Percentiles rank a stretch among this genome's conserved stretches.
These are phyloP conservation scores for Ciconia nigra DNA, from an alignment of 2,797 vertebrate species.

Conservation along the genomic window DNA sequence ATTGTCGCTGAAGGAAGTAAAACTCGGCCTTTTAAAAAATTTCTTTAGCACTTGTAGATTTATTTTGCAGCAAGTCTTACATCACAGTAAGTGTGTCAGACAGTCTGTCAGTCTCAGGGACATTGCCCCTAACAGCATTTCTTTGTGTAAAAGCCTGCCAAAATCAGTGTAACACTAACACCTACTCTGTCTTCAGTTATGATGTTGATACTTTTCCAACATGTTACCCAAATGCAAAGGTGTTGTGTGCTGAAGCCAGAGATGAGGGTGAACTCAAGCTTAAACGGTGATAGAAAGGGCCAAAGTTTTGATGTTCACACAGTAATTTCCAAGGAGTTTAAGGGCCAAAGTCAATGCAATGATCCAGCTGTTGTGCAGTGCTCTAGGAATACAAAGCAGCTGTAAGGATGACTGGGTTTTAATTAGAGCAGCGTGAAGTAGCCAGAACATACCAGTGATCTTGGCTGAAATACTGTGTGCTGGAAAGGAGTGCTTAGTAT, in stretches of 20 bases:
- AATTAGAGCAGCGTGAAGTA: neutral
- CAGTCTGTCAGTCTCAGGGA: neutral
- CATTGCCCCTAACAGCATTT: neutral
- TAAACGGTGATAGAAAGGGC: neutral
- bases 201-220: neutral
- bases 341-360: neutral
- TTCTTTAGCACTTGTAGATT: neutral
- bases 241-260: neutral
- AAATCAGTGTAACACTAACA: neutral
- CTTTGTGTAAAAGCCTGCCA: neutral
- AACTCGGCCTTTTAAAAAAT: neutral
- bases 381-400: conserved; percentile 31
- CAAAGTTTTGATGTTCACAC: neutral
- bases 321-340: neutral
- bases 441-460: conserved; percentile 1
- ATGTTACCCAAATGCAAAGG: neutral
- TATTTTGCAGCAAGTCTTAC: neutral
- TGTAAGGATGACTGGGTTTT: neutral
- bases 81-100: neutral
- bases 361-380: conserved; percentile 27
- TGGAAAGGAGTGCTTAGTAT: neutral
- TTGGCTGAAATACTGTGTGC: neutral
- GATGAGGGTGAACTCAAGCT: neutral
- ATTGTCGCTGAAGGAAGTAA: neutral
- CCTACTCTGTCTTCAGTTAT: neutral